Evolutionary conservation across 1,140 invertebrate species (phyloP).

Genomic region (Dryas iulia): DNA sequence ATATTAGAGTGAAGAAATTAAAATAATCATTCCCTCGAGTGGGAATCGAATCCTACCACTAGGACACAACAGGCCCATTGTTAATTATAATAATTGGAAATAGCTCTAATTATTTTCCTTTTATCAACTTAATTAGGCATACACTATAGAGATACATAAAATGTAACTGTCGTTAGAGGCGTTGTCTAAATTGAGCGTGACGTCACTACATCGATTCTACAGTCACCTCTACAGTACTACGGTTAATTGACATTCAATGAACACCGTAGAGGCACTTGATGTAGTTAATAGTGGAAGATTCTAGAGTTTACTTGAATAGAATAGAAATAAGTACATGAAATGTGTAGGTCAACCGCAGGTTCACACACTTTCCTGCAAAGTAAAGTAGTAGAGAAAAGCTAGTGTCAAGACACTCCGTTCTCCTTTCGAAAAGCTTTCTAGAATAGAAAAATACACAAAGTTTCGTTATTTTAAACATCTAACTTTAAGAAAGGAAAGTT

Average conservation of each 20-base stretch:
- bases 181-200: constrained; percentile 36
- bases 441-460: too few relatives aligned
- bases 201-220: constrained; percentile 28
- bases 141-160: constrained; percentile 21
- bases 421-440: too few relatives aligned
- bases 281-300: background rate
- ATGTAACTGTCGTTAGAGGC: constrained; percentile 33
- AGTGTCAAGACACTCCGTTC: too few relatives aligned
- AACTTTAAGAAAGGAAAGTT: too few relatives aligned
- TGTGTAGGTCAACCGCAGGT: too few relatives aligned
- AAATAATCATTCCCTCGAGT: background rate
- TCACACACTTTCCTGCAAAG: too few relatives aligned
- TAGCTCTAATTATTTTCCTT: background rate
- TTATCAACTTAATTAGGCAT: background rate
- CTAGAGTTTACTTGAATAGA: background rate
- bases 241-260: background rate
- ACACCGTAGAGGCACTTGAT: background rate
- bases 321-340: too few relatives aligned
- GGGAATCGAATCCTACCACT: background rate
- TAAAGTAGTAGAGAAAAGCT: too few relatives aligned
- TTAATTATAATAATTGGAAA: background rate
- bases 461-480: too few relatives aligned
- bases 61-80: background rate
- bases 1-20: too few relatives aligned
- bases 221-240: background rate